Evolutionary conservation across 2,888 invertebrate species (phyloP).

Genomic region (Megamerina dolium): DNA sequence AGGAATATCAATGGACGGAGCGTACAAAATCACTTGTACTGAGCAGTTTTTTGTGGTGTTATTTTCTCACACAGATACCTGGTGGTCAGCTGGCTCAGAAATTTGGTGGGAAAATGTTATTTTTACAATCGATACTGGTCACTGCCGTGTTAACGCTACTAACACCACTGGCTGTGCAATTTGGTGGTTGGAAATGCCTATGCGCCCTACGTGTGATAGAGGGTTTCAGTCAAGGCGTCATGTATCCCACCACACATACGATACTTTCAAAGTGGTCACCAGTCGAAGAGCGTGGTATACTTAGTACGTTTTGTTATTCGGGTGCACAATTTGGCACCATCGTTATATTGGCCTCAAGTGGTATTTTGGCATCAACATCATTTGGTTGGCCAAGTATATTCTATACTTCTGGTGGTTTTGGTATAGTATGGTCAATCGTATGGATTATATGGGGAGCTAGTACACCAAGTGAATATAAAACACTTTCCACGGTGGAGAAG

Average conservation of each 20-base stretch:
- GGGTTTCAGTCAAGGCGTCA: conserved; percentile 63
- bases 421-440: conserved; percentile 56
- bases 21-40: conserved; percentile 55
- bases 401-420: conserved; percentile 63
- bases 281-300: conserved; percentile 57
- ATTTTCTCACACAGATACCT: conserved; percentile 58
- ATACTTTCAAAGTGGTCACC: conserved; percentile 67
- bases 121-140: conserved; percentile 53
- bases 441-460: conserved; percentile 63
- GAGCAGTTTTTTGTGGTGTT: conserved; percentile 66
- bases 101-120: conserved; percentile 63
- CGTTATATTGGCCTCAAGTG: conserved; percentile 64
- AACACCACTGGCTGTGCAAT: conserved; percentile 62
- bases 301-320: conserved; percentile 62
- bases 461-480: conserved; percentile 57
- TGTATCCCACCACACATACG: conserved; percentile 63
- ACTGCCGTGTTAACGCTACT: conserved; percentile 62
- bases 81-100: conserved; percentile 64
- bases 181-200: conserved; percentile 58
- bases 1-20: conserved; percentile 59
- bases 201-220: conserved; percentile 58
- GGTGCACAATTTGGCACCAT: conserved; percentile 77
- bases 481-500: conserved; percentile 59
- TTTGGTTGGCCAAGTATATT: conserved; percentile 76
- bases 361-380: conserved; percentile 60